A percentile compares a stretch with the other conserved stretches of the same genome.
phyloP scores from a whole-genome alignment of 2,113 vertebrate genomes.

The Microtus oregoni region DNA sequence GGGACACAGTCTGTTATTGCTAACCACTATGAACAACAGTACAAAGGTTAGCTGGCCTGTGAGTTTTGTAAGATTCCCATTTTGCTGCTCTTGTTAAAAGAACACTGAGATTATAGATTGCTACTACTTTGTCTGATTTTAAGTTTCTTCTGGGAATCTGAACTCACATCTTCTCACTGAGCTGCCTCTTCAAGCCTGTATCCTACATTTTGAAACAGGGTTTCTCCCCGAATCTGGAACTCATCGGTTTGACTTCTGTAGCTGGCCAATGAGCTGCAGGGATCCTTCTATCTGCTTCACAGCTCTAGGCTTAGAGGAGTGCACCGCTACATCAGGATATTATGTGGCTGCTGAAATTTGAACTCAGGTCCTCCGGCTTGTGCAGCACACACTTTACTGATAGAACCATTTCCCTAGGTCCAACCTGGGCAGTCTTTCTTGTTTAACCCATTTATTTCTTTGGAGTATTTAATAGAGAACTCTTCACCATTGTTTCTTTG shows the following conservation, averaged over 20 bases:
- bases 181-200: background rate
- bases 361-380: background rate
- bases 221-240: background rate
- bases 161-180: background rate
- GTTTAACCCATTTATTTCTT: background rate
- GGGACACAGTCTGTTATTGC: background rate
- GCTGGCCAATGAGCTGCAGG: background rate
- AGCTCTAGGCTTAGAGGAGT: background rate
- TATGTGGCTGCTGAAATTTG: background rate
- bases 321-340: background rate
- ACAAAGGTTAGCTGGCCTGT: background rate
- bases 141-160: background rate
- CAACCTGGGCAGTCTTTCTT: fast-evolving
- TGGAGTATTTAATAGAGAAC: background rate
- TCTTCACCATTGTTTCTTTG: background rate
- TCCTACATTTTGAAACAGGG: background rate
- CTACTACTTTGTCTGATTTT: background rate
- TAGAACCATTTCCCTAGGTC: background rate
- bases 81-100: background rate
- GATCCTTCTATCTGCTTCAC: background rate
- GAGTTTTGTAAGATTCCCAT: background rate
- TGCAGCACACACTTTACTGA: background rate
- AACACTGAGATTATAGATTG: background rate
- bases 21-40: background rate
- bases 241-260: background rate